Conservation (phyloP, 2,888 invertebrate genomes). For the Orthosia incerta region DNA sequence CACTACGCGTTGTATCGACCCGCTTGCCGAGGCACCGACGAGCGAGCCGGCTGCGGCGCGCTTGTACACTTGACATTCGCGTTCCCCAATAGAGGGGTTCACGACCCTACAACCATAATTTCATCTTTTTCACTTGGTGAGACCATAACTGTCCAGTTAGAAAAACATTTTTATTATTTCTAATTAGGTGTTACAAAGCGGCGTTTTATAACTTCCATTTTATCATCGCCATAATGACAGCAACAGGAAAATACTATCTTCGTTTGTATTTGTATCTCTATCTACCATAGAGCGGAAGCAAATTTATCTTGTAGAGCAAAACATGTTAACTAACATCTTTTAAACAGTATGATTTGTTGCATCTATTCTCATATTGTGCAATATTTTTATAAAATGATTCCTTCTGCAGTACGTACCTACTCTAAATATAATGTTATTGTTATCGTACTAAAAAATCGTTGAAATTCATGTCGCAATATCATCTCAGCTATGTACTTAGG, state of each 20-base stretch:
- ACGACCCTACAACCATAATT: conserved; percentile 65
- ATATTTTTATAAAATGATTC: not conserved
- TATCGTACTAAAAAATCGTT: too few species aligned
- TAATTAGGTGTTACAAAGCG: not conserved
- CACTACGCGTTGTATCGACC: conserved; percentile 71
- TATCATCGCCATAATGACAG: conserved; percentile 28
- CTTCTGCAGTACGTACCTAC: not conserved
- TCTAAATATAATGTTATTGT: too few species aligned
- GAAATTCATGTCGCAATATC: too few species aligned
- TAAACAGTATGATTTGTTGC: not conserved
- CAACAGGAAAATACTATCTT: conserved; percentile 43
- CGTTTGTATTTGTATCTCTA: conserved; percentile 20
- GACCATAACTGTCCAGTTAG: not conserved
- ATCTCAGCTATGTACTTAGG: too few species aligned
- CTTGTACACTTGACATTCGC: conserved; percentile 87
- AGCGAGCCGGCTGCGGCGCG: conserved; percentile 56
- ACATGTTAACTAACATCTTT: conserved; percentile 1
- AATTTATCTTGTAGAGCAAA: conserved; percentile 30
- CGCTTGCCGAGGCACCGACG: conserved; percentile 66
- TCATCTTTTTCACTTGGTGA: not conserved
- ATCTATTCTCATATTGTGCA: not conserved
- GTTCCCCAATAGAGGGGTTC: conserved; percentile 71
- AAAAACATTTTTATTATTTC: not conserved
- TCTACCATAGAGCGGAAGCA: conserved; percentile 33
- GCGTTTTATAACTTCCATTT: conserved; percentile 1